Evolutionary conservation across 2,888 invertebrate genomes (phyloP), one percentile per base, ranked within the genome.

Genomic region (Elgonia sp.): DNA sequence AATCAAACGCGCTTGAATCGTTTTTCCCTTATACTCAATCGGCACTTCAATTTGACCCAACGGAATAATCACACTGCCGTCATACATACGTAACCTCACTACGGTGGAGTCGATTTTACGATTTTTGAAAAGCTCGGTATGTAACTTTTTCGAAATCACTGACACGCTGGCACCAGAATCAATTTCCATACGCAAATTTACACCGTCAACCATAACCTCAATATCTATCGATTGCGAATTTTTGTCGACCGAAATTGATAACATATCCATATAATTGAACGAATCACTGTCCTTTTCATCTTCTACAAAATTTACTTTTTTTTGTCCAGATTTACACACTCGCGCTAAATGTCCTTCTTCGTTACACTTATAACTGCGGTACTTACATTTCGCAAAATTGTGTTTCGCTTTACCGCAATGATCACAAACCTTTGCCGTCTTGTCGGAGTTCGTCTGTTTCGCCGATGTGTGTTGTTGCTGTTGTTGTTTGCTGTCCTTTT

Each of bases 111-210:
- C 60, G 10, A 46, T n/a, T n/a, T 12, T 8, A 53, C 53, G n/a
- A n/a, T 53, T 3, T 16, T n/a, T n/a, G 29, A 79, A 55, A 60
- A n/a, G 60, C 9, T 16, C 55, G 40, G 20, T 7, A n/a, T n/a
- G n/a, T n/a, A 53, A 8, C 7, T n/a, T 12, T n/a, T 72, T 46
- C 5, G 84, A 72, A 65, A 84, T 84, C 29, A 89, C 83, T 0
- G 85, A 87, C 50, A 86, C 80, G 63, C 90, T 90, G 3, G 92
- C 91, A 69, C 92, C 92, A 77, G 91, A 91, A 75, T 90, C 86
- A 29, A 93, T 75, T 83, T 90, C 84, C 50, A 92, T 87, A 46
- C 89, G 82, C 73, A 90, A 72, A 29, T 88, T 86, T 62, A 89
- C 88, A 81, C 79, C 90, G 80, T 90, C 88, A 40, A 89, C 72